Conservation (phyloP, 2,113 vertebrate genomes). For the Galbula dea region DNA sequence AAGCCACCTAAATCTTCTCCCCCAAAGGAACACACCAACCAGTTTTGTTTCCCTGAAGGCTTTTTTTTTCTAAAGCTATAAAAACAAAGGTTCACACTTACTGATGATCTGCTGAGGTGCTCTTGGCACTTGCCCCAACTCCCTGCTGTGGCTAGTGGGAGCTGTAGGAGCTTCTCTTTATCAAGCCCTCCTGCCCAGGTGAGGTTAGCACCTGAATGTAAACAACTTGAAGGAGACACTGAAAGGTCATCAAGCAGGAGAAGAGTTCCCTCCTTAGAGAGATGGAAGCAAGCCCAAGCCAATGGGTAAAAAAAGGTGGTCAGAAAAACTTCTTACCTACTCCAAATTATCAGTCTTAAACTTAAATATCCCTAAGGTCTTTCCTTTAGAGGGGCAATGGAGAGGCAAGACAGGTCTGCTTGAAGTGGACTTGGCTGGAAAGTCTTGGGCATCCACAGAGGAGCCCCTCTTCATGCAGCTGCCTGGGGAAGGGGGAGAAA, state of each 20-base stretch:
- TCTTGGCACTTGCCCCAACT: background rate
- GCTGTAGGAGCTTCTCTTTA: background rate
- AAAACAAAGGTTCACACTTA: background rate
- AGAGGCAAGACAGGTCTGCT: background rate
- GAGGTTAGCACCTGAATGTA: constrained; percentile 38
- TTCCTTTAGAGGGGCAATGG: background rate
- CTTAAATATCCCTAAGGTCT: background rate
- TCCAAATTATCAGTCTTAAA: background rate
- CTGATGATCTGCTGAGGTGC: background rate
- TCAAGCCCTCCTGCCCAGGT: background rate
- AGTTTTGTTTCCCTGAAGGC: background rate
- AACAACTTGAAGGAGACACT: background rate
- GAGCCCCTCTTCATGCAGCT: background rate
- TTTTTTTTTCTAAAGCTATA: no score
- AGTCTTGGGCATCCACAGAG: background rate
- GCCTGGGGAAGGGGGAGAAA: background rate
- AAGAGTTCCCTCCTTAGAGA: background rate
- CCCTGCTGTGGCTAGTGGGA: background rate
- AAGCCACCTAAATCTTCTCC: background rate
- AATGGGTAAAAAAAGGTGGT: background rate
- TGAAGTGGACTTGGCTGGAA: background rate
- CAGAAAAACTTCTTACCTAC: background rate
- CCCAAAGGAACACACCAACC: background rate
- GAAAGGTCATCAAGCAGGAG: constrained; percentile 8
- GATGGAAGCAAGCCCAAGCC: background rate